phyloP scores from a whole-genome alignment of 2,888 invertebrate species.

The Netelia fuscicornis region DNA sequence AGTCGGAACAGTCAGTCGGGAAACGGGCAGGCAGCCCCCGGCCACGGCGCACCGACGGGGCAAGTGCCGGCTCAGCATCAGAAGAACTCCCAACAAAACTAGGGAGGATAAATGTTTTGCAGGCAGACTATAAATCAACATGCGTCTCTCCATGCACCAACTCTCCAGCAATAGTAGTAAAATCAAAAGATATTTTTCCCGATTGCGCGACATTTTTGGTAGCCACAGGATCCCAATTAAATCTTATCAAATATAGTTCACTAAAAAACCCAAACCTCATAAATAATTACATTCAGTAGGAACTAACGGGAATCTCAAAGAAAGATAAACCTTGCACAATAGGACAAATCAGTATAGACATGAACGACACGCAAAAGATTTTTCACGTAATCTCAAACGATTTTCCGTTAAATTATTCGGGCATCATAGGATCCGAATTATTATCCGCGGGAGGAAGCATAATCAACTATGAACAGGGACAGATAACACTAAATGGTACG shows the following conservation, averaged over 20 bases:
- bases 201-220: slow-evolving; percentile 22
- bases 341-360: slow-evolving; percentile 8
- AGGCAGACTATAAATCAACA: slow-evolving; percentile 3
- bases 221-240: background rate
- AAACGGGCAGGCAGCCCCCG: slow-evolving; percentile 30
- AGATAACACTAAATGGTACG: background rate
- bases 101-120: background rate
- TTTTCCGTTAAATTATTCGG: slow-evolving; percentile 20
- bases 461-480: slow-evolving; percentile 7
- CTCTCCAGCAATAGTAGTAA: slow-evolving; percentile 8
- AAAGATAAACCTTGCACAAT: slow-evolving; percentile 17
- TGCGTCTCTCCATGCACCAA: background rate
- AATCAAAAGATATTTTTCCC: slow-evolving; percentile 2
- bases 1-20: slow-evolving; percentile 1
- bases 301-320: slow-evolving; percentile 43
- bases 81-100: background rate
- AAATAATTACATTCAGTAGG: background rate
- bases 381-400: slow-evolving; percentile 37
- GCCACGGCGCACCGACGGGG: slow-evolving; percentile 5
- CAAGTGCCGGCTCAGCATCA: background rate
- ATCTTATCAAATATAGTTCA: slow-evolving; percentile 24
- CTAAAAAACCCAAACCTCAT: slow-evolving; percentile 19
- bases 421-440: slow-evolving; percentile 21
- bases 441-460: slow-evolving; percentile 4
- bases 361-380: background rate